Evolutionary conservation across 64 coral and sea anemone genomes (phyloP).

Genomic region (Astreopora myriophthalma): DNA sequence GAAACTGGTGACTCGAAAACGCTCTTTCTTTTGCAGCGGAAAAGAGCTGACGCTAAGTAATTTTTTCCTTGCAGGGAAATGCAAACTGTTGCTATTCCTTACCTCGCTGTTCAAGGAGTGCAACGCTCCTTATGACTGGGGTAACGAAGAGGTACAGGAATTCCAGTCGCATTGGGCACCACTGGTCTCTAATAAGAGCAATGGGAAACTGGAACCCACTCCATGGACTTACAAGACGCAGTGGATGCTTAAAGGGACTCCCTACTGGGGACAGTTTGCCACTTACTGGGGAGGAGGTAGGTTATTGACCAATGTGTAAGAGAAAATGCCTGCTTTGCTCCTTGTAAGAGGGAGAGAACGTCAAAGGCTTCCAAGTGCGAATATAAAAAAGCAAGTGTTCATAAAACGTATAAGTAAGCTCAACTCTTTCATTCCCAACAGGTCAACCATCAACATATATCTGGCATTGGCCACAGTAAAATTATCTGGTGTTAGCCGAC

Average conservation of each 20-base stretch:
- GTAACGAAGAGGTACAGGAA: slow-evolving; percentile 19
- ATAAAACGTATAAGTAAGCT: too few relatives aligned
- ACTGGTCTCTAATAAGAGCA: slow-evolving; percentile 7
- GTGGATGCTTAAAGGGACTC: slow-evolving; percentile 71
- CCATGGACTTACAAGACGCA: slow-evolving; percentile 74
- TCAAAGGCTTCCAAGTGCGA: too few relatives aligned
- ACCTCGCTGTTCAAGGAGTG: slow-evolving; percentile 24
- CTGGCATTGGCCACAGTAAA: too few relatives aligned
- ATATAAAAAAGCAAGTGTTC: too few relatives aligned
- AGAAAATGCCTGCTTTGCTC: too few relatives aligned
- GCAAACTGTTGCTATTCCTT: slow-evolving; percentile 21
- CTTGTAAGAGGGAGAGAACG: too few relatives aligned
- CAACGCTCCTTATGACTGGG: slow-evolving; percentile 57
- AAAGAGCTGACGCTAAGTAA: too few relatives aligned
- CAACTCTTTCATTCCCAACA: too few relatives aligned
- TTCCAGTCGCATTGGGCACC: slow-evolving; percentile 17
- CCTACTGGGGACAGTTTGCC: slow-evolving; percentile 73
- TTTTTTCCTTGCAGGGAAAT: slow-evolving; percentile 47
- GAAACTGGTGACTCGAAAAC: too few relatives aligned
- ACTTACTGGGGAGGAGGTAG: slow-evolving; percentile 80
- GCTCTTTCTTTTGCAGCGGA: too few relatives aligned
- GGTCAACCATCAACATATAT: too few relatives aligned
- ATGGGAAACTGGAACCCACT: not conserved
- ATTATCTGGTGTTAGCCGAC: too few relatives aligned
- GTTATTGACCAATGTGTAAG: not conserved